These are phyloP conservation scores for Drosophila infuscata DNA, from an alignment of 2,888 invertebrate species.

Conservation along the genomic window DNA sequence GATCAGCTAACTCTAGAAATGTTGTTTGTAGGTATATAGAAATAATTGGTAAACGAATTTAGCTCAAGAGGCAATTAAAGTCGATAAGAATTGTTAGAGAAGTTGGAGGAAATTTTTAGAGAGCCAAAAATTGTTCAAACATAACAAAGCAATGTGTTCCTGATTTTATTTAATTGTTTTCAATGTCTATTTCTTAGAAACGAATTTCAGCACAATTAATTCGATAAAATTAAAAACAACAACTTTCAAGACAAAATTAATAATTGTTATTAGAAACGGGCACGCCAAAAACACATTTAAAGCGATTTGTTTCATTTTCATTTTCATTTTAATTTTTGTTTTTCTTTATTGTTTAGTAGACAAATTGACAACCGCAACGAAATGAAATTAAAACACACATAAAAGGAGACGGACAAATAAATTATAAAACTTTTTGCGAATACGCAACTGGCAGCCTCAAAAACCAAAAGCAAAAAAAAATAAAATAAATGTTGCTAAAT, in stretches of 20 bases:
- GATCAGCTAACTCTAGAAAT: conserved; percentile 3
- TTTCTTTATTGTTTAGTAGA: conserved; percentile 23
- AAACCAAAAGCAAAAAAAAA: conserved; percentile 44
- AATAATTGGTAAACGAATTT: conserved; percentile 1
- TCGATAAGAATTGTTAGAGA: conserved; percentile 28
- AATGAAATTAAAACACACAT: conserved; percentile 29
- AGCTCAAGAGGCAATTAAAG: conserved; percentile 36
- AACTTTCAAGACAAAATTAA: conserved; percentile 65
- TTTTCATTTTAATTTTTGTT: conserved; percentile 1
- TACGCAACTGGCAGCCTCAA: conserved; percentile 55
- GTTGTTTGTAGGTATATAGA: conserved; percentile 2
- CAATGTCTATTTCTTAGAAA: conserved; percentile 14
- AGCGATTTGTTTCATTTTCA: conserved; percentile 47
- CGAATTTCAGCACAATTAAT: conserved; percentile 43
- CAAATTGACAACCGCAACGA: conserved; percentile 50
- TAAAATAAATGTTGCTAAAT: conserved; percentile 46
- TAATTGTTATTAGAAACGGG: conserved; percentile 55
- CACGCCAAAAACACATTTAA: conserved; percentile 63
- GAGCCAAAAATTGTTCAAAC: conserved; percentile 39
- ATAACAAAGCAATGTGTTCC: conserved; percentile 52
- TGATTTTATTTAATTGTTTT: conserved; percentile 12
- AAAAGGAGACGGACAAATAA: conserved; percentile 45
- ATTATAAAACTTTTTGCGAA: conserved; percentile 27
- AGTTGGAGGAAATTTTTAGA: conserved; percentile 18
- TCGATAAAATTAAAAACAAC: conserved; percentile 47